Base-by-base conservation (phyloP, 2,888 invertebrate species). In the Tridacna crocea region DNA sequence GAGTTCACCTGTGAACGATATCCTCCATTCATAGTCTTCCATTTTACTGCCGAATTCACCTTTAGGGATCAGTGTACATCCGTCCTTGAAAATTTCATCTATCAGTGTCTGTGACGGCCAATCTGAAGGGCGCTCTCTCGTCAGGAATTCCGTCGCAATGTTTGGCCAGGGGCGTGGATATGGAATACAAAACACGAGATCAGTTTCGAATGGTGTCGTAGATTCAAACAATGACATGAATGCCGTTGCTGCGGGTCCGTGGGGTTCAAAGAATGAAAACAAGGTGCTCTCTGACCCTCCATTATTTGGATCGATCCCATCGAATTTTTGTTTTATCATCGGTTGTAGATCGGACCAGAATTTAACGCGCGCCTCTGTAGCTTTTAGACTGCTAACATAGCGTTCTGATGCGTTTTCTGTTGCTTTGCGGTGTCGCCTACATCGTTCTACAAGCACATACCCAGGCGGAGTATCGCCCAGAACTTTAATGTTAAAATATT, bases 21-120 rank as follows among this genome's bases (percentile, higher is more conserved):
- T 61, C 46, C 82, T 78, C 82, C 82, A 82, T 61, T 82, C 78
- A 73, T 61, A 82, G 13, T 78, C 82, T 75, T 79, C 82, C 60
- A 75, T 70, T 24, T 51, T 55, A 51, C 82, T 82, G 4, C 82
- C 76, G 27, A 48, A n/a, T 36, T 75, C 75, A n/a, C 82, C 82
- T 36, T 78, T 75, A 0, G 82, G 82, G 11, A 82, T 75, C 47
- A 82, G n/a, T 17, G 75, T 70, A 73, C 82, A 82, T 15, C 82
- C 82, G 47, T 51, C 27, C 1, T 36, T 26, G 17, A 47, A 24
- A 17, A 82, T 82, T 2, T 82, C 72, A 15, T 72, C 46, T 72
- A 66, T 78, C 19, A 82, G n/a, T 4, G 22, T 24, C 10, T 58
- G 17, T 48, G 66, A 66, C 8, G 82, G 82, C 82, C 82, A 82